Evolutionary conservation across 2,797 vertebrate genomes (phyloP).

Genomic region (Gymnothorax javanicus): DNA sequence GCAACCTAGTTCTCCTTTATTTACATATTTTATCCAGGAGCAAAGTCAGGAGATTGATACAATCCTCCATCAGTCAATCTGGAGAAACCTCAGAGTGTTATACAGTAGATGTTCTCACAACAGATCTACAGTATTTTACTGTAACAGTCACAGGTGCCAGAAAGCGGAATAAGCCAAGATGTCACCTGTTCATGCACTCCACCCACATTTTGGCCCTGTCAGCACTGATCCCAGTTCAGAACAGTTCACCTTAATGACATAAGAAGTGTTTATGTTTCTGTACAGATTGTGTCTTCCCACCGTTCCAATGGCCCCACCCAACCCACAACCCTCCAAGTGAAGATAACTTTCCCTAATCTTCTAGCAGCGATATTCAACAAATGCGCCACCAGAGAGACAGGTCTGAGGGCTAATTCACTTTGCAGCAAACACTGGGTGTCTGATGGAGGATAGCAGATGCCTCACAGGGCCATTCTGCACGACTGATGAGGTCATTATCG

Average conservation of each 20-base stretch:
- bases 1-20: too few species aligned
- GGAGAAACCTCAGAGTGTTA: too few species aligned
- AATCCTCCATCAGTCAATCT: too few species aligned
- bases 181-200: neutral
- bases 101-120: too few species aligned
- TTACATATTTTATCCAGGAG: neutral
- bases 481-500: neutral
- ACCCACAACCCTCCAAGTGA: too few species aligned
- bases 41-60: neutral
- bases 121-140: too few species aligned
- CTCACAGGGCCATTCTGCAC: neutral
- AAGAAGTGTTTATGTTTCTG: neutral
- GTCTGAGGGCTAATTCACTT: neutral
- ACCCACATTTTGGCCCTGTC: neutral
- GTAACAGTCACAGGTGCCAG: too few species aligned
- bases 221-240: neutral
- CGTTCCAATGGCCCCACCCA: too few species aligned
- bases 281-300: neutral
- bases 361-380: neutral
- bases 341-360: neutral
- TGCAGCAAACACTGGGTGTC: neutral
- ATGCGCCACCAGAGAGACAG: neutral
- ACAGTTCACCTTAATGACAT: neutral
- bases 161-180: neutral
- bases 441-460: neutral